These are phyloP conservation scores for Folsomia manolachei DNA, from an alignment of 2,888 invertebrate species.

Conservation along the genomic window DNA sequence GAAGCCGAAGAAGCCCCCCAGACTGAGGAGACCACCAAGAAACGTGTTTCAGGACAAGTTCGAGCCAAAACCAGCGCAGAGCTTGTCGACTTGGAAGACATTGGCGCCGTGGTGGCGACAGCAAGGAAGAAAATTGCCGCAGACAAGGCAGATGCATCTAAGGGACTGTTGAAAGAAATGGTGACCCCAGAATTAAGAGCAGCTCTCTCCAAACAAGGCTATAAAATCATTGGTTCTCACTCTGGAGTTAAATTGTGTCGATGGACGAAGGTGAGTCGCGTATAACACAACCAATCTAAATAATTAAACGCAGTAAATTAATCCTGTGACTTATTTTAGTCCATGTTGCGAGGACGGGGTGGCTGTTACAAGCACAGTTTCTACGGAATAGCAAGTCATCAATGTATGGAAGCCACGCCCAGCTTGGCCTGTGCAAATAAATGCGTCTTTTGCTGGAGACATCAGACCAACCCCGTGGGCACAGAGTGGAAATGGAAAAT, in stretches of 20 bases:
- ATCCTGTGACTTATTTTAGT: slow-evolving; percentile 45
- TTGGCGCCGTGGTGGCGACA: slow-evolving; percentile 51
- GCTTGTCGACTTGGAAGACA: slow-evolving; percentile 58
- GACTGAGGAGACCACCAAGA: not conserved
- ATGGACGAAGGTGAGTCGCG: slow-evolving; percentile 60
- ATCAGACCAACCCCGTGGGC: slow-evolving; percentile 59
- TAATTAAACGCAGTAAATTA: slow-evolving; percentile 28
- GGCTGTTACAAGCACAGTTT: slow-evolving; percentile 64
- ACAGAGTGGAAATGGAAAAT: slow-evolving; percentile 63
- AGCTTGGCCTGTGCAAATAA: slow-evolving; percentile 62
- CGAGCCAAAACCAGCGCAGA: slow-evolving; percentile 35
- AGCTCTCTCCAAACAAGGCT: slow-evolving; percentile 61
- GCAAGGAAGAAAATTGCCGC: slow-evolving; percentile 48
- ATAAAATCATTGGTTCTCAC: slow-evolving; percentile 60
- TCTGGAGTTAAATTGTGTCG: slow-evolving; percentile 63
- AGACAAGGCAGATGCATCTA: slow-evolving; percentile 47
- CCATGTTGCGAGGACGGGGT: slow-evolving; percentile 58
- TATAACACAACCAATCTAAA: not conserved
- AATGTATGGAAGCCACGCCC: slow-evolving; percentile 63
- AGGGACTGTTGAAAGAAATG: slow-evolving; percentile 57
- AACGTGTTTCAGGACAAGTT: slow-evolving; percentile 13
- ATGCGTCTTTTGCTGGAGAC: slow-evolving; percentile 64
- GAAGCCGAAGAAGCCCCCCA: not conserved
- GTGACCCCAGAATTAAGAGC: slow-evolving; percentile 58
- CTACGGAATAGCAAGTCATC: slow-evolving; percentile 62